Base-by-base conservation (phyloP, 2,113 vertebrate genomes). In the Danionella cerebrum region DNA sequence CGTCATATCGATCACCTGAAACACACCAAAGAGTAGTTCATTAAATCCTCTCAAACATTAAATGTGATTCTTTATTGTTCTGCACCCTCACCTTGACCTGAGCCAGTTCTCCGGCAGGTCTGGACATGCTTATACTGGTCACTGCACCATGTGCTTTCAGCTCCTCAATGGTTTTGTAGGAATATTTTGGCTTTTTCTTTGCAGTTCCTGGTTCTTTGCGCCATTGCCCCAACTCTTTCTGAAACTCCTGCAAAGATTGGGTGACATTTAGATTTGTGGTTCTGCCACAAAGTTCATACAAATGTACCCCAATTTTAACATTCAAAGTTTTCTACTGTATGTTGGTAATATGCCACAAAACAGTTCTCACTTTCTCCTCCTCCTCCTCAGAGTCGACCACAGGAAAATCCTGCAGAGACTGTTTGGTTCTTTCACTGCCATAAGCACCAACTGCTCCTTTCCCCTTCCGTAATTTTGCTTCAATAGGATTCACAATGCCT, bases 371-470 rank as follows among this genome's bases (percentile, higher is more conserved):
- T 91, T 98, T 91, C 35, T 99, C 96, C 0, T 95, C 90, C 55
- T 98, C 96, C 29, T 99, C 96, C 6, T 99, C 96, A 0, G 96
- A 98, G 79, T 98, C 96, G 1, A 91, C 89, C 11, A 91, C 84
- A 1, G 96, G 96, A 68, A 98, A 99, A 75, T 99, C 96, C 27
- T 97, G 90, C 76, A 97, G 71, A 8, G 94, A 94, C 84, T 98
- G 96, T 0, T 85, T 70, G 33, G 94, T 98, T 62, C 96, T 86
- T 31, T 98, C 96, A 0, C 90, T 96, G 50, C 96, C 96, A 0
- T 99, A 98, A 0, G 96, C 96, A 0, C 96, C 96, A n/a, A 98
- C 92, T 0, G 96, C 96, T n/a, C 94, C 96, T 78, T 98, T 98
- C 3, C 96, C 96, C 78, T 96, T 97, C 13, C 96, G 91, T 67